Evolutionary conservation across 2,113 vertebrate species (phyloP), one percentile per base, ranked within the genome.

Genomic region (Platysteira castanea): DNA sequence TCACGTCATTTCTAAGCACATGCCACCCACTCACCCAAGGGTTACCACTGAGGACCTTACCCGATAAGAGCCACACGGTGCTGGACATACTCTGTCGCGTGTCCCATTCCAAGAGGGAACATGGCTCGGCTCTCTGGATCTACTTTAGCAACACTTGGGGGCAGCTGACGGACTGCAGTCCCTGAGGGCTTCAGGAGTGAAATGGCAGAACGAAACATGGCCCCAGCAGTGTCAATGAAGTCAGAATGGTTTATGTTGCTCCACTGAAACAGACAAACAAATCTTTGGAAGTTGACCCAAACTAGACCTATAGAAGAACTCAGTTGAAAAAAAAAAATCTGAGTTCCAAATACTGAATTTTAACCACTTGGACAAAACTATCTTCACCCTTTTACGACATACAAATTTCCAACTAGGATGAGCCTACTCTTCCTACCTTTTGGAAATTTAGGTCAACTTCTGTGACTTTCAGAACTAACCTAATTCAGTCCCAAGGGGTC

Each of bases 231-330:
- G 89, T 99, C 98, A 7, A 99, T 97, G 93, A 99, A 97, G 84
- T 99, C 99, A 1, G 99, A 99, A 96, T 99, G 99, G 97, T 99
- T 98, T 61, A 98, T 96, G n/a, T 99, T 99, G 96, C 98, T 99
- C 99, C 99, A 99, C 99, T 99, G 97, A 83, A 91, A 63, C 31
- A 61, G 37, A 49, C 17, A 93, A 50, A 82, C 4, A 79, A 30
- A 57, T 30, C 47, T 90, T 94, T 52, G 74, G 33, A 54, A 61
- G 33, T 54, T 59, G 69, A 80, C 15, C 30, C 19, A 84, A 59
- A 67, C 15, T 5, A 73, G n/a, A 85, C 17, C 15, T 20, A 57
- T 3, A 74, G 60, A 87, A 93, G 16, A 85, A 91, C 15, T 10
- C 50, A 84, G 33, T 0, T 64, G 33, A 56, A 54, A 90, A 54